Evolutionary conservation across 2,113 vertebrate species (phyloP), one percentile per base, ranked within the genome.

Genomic region (Nannobrachium achirus): DNA sequence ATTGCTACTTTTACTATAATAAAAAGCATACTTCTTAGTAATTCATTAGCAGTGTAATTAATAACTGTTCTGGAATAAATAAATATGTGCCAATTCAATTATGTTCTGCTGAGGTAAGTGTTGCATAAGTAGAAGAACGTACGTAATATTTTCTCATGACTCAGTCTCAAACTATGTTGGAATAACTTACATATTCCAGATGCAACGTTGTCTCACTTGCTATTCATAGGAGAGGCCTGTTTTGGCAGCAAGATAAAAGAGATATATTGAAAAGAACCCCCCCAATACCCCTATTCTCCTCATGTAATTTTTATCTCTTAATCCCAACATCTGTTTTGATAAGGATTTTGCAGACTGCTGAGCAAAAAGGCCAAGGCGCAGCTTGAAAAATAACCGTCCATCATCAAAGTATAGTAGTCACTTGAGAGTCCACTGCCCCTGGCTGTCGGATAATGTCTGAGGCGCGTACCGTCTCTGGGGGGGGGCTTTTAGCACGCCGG

Each of bases 121-220:
- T 25, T 13, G 10, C 3, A 20, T 53, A 25, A 13, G 49, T 8
- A 63, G 58, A 59, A 33, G 38, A 33, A 33, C 3, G 25, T 5
- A 33, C 25, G 10, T n/a, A 63, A 65, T 68, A 63, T 49, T 62
- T n/a, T 66, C 9, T 52, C 11, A 66, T 14, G 52, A 61, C 6
- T 66, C 50, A 38, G 46, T 67, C 62, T 70, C 51, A 44, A 65
- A 66, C 45, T 52, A n/a, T 66, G 63, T 63, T 25, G 15, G 38
- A 67, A 45, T 67, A 60, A 50, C 66, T 75, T 60, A 18, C 60
- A 18, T 62, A 42, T 65, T 48, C 52, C 62, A 67, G 13, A 70
- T 53, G 13, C 33, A 33, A 33, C 25, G 49, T 63, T 42, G 4
- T 39, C n/a, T 45, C 40, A 55, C 63, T 40, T 60, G 38, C 7